phyloP scores from a whole-genome alignment of 1,140 invertebrate species.

The Pemphigus obesinymphae region DNA sequence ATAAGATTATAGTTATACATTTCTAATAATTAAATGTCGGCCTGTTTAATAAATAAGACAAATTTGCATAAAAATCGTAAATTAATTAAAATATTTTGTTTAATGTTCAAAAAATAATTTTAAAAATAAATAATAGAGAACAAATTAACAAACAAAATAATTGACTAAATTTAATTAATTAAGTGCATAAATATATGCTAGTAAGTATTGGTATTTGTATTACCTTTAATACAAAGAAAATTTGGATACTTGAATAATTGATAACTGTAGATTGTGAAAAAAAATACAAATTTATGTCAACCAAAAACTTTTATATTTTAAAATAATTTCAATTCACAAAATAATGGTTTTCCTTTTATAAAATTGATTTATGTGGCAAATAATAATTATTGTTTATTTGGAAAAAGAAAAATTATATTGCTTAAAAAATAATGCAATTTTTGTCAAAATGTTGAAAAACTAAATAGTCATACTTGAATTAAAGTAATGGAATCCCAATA shows the following conservation, averaged over 20 bases:
- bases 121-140: not conserved
- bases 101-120: not conserved
- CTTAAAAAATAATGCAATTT: slow-evolving; percentile 4
- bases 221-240: not conserved
- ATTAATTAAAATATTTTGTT: too few relatives aligned
- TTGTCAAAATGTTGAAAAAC: not conserved
- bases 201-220: not conserved
- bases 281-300: not conserved
- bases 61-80: not conserved
- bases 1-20: not conserved
- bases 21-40: not conserved
- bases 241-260: not conserved
- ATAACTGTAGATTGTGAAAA: not conserved
- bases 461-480: slow-evolving; percentile 2
- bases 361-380: not conserved
- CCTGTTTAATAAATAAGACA: not conserved
- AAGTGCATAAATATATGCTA: not conserved
- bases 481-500: slow-evolving; percentile 26
- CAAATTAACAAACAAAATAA: not conserved
- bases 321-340: not conserved
- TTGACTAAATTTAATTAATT: not conserved
- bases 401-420: not conserved
- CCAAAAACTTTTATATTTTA: not conserved
- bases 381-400: not conserved
- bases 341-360: not conserved